phyloP scores from a whole-genome alignment of 2,888 invertebrate species.

The Vanessa cardui region DNA sequence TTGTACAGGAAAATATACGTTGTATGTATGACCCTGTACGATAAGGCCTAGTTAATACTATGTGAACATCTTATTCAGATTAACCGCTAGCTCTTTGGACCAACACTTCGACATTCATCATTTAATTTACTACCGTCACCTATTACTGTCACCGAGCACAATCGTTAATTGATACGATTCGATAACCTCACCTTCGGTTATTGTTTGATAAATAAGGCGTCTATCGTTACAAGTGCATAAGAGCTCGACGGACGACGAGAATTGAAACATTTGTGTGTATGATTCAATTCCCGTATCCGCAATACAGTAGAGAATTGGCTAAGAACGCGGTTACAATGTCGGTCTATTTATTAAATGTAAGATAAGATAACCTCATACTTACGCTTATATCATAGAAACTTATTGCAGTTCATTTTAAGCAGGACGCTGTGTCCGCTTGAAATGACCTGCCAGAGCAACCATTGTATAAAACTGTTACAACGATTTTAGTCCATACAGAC shows the following conservation, averaged over 20 bases:
- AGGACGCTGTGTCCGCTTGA: slow-evolving; percentile 17
- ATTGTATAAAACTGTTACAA: slow-evolving; percentile 55
- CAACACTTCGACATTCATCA: too few relatives aligned
- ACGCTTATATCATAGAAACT: slow-evolving; percentile 54
- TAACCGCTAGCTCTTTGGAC: too few relatives aligned
- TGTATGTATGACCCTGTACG: too few relatives aligned
- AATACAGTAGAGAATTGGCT: slow-evolving; percentile 19
- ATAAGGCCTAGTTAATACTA: too few relatives aligned
- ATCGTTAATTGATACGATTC: too few relatives aligned
- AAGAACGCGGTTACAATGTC: slow-evolving; percentile 24
- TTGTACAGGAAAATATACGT: too few relatives aligned
- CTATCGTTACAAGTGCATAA: slow-evolving; percentile 11
- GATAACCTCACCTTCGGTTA: too few relatives aligned
- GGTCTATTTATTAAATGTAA: slow-evolving; percentile 40
- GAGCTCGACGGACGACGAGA: slow-evolving; percentile 1
- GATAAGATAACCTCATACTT: slow-evolving; percentile 51
- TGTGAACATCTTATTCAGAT: too few relatives aligned
- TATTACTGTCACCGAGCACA: too few relatives aligned
- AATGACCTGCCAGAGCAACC: slow-evolving; percentile 44
- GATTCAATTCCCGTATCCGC: slow-evolving; percentile 14
- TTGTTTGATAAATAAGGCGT: not conserved
- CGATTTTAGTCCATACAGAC: slow-evolving; percentile 68
- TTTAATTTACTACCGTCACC: too few relatives aligned
- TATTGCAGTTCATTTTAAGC: slow-evolving; percentile 46
- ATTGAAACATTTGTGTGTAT: slow-evolving; percentile 8